Evolutionary conservation across 2,113 vertebrate genomes (phyloP).

Genomic region (Gallinago undulata): DNA sequence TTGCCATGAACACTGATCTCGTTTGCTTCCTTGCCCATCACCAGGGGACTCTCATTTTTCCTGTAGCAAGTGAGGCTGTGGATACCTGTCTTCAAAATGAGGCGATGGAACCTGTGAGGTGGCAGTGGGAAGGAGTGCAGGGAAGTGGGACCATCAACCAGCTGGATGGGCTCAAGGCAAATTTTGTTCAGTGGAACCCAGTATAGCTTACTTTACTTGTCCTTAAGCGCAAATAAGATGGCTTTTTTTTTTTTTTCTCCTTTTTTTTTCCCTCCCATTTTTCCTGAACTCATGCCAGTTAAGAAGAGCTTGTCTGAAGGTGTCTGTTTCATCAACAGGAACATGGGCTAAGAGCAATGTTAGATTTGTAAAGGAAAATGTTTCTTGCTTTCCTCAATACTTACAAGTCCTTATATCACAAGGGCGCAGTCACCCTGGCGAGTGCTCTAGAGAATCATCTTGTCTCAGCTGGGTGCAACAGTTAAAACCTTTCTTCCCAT

Average conservation of each 20-base stretch:
- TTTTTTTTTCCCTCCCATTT: background rate
- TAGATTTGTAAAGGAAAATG: background rate
- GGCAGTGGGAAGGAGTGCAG: background rate
- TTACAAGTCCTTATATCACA: background rate
- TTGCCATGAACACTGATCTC: background rate
- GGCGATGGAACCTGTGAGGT: background rate
- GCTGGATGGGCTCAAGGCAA: background rate
- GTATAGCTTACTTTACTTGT: background rate
- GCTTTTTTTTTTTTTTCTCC: fast-evolving
- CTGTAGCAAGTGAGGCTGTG: background rate
- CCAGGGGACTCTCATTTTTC: background rate
- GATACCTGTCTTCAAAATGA: background rate
- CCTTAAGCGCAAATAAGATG: background rate
- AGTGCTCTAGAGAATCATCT: background rate
- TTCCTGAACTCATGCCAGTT: background rate
- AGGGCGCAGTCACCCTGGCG: background rate
- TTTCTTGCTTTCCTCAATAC: background rate
- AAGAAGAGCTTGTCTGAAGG: background rate
- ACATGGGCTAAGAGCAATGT: background rate
- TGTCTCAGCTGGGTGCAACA: background rate
- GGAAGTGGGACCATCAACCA: background rate
- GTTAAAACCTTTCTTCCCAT: background rate
- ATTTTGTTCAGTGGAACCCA: background rate
- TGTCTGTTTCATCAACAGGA: background rate
- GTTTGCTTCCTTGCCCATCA: background rate